A percentile compares a stretch with the other conserved stretches of the same genome.
These are phyloP conservation scores for Apodemia mormo DNA, from an alignment of 2,888 invertebrate genomes.

Conservation along the genomic window DNA sequence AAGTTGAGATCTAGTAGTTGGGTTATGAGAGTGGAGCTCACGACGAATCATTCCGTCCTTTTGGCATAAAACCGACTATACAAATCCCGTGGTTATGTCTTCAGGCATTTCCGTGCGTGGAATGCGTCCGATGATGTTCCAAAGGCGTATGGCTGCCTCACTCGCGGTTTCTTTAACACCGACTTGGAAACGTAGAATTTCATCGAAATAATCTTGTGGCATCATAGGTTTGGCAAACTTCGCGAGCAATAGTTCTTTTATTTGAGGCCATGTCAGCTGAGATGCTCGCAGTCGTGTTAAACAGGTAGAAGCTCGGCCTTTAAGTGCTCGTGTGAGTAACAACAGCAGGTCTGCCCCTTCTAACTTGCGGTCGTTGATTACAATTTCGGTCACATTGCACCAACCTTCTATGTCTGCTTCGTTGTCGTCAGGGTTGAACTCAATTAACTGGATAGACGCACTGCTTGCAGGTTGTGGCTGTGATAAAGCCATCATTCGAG, in stretches of 20 bases:
- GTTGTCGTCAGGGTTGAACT: background rate
- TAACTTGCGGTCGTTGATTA: conserved; percentile 26
- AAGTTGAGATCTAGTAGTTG: conserved; percentile 23
- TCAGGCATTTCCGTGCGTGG: conserved; percentile 22
- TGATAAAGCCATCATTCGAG: background rate
- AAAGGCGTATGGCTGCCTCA: conserved; percentile 26
- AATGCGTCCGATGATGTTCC: conserved; percentile 25
- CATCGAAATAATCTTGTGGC: conserved; percentile 30
- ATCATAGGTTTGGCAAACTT: conserved; percentile 26
- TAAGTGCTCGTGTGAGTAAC: conserved; percentile 30
- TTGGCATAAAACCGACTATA: conserved; percentile 22
- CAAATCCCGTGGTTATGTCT: conserved; percentile 24
- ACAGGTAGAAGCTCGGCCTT: conserved; percentile 32
- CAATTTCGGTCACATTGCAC: conserved; percentile 29
- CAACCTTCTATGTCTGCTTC: background rate
- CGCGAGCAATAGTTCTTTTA: conserved; percentile 24
- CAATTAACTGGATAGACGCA: background rate
- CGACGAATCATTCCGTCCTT: conserved; percentile 23
- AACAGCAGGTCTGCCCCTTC: conserved; percentile 33
- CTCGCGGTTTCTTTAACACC: conserved; percentile 21
- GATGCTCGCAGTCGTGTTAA: conserved; percentile 20
- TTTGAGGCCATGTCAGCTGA: conserved; percentile 22
- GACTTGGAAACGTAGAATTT: conserved; percentile 23
- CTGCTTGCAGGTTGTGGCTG: background rate
- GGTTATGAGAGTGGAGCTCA: conserved; percentile 25